phyloP scores from a whole-genome alignment of 1,140 invertebrate genomes.

The Brachionus plicatilis region DNA sequence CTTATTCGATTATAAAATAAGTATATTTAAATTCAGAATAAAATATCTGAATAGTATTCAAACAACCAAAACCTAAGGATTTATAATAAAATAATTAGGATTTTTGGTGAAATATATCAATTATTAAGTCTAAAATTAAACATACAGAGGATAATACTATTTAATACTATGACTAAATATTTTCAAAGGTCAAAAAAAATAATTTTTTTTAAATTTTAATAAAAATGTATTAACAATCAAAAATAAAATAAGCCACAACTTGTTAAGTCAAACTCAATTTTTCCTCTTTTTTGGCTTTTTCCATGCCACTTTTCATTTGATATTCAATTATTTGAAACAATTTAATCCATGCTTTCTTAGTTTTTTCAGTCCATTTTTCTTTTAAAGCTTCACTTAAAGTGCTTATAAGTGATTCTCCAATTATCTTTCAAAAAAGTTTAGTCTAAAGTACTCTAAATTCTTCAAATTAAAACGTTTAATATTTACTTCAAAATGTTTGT shows the following conservation, averaged over 20 bases:
- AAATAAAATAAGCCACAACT: too few species aligned
- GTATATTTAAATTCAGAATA: too few species aligned
- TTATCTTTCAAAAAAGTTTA: not conserved
- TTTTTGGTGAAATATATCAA: too few species aligned
- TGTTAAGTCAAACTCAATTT: not conserved
- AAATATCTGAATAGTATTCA: too few species aligned
- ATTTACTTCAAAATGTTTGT: not conserved
- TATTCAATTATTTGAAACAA: slow-evolving; percentile 23
- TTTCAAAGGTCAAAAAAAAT: too few species aligned
- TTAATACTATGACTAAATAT: too few species aligned
- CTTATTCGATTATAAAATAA: too few species aligned
- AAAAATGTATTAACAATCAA: not conserved
- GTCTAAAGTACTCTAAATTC: not conserved
- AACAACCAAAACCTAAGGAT: too few species aligned
- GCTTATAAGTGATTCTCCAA: not conserved
- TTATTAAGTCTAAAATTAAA: too few species aligned
- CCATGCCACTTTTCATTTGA: slow-evolving; percentile 12
- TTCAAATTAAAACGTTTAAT: not conserved
- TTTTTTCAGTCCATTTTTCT: slow-evolving; percentile 28
- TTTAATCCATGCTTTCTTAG: not conserved
- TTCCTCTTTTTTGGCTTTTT: not conserved
- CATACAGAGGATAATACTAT: too few species aligned
- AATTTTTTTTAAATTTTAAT: not conserved
- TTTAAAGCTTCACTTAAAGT: slow-evolving; percentile 8
- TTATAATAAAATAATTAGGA: too few species aligned